Conservation (phyloP, 2,888 invertebrate species). For the Cylloceria caligata region DNA sequence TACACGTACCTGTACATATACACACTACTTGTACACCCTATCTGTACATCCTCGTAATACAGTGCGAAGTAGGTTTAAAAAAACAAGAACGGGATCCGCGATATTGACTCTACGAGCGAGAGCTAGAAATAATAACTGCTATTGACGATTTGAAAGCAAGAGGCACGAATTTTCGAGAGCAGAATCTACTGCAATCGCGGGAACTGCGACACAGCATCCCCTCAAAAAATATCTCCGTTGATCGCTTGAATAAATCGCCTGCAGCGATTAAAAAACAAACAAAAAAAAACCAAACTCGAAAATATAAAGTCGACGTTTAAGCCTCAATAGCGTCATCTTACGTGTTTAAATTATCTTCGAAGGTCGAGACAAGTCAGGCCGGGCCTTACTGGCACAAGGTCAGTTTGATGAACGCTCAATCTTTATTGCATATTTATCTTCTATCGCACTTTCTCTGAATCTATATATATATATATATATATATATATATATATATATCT, state of each 20-base stretch:
- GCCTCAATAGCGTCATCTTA: slow-evolving; percentile 58
- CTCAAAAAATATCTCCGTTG: slow-evolving; percentile 9
- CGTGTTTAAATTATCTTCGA: slow-evolving; percentile 69
- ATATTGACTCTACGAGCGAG: slow-evolving; percentile 16
- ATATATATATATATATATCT: slow-evolving; percentile 39
- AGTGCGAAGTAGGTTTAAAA: slow-evolving; percentile 43
- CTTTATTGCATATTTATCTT: slow-evolving; percentile 40
- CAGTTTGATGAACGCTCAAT: slow-evolving; percentile 66
- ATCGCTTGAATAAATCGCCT: slow-evolving; percentile 34
- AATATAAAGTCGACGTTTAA: slow-evolving; percentile 48
- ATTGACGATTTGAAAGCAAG: slow-evolving; percentile 19
- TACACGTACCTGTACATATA: slow-evolving; percentile 64
- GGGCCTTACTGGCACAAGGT: slow-evolving; percentile 67
- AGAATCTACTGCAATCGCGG: slow-evolving; percentile 4
- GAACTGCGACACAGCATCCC: neutral
- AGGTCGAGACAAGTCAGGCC: slow-evolving; percentile 68
- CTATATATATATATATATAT: neutral
- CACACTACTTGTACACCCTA: slow-evolving; percentile 58
- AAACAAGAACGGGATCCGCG: slow-evolving; percentile 21
- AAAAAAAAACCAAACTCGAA: slow-evolving; percentile 14
- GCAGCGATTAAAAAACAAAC: slow-evolving; percentile 37
- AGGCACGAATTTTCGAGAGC: slow-evolving; percentile 17
- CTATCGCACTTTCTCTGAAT: neutral
- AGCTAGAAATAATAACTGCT: slow-evolving; percentile 32
- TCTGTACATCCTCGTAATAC: slow-evolving; percentile 53